Percentiles rank a stretch among this genome's conserved stretches.
Evolutionary conservation across 2,888 invertebrate genomes (phyloP).

Genomic region (Notodonta ziczac): DNA sequence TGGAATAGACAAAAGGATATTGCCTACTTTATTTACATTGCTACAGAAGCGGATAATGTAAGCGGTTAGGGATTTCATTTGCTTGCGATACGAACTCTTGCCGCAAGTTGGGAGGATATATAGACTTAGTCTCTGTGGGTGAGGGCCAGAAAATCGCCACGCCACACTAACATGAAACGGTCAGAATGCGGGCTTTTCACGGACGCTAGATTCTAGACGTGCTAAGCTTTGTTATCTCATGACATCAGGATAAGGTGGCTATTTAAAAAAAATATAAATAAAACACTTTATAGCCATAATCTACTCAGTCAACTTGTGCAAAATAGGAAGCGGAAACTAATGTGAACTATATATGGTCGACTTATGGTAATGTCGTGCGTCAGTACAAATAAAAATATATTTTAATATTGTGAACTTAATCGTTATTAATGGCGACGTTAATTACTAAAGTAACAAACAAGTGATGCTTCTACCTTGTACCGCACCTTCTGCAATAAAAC

Average conservation of each 20-base stretch:
- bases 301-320: background rate
- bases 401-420: background rate
- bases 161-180: too few species aligned
- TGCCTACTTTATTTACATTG: slow-evolving; percentile 1
- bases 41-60: background rate
- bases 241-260: too few species aligned
- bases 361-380: too few species aligned
- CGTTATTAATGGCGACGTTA: background rate
- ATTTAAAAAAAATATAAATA: too few species aligned
- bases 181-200: too few species aligned
- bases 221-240: background rate
- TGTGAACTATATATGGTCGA: background rate
- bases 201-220: too few species aligned
- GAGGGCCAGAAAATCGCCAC: too few species aligned
- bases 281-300: background rate
- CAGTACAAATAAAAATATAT: too few species aligned
- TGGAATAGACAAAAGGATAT: slow-evolving; percentile 38
- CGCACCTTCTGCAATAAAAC: background rate
- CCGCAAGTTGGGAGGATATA: too few species aligned
- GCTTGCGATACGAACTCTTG: too few species aligned
- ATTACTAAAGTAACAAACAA: slow-evolving; percentile 18
- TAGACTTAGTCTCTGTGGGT: too few species aligned
- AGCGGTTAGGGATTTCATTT: too few species aligned
- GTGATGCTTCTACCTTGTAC: slow-evolving; percentile 17
- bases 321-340: background rate